Evolutionary conservation across 2,797 vertebrate species (phyloP).

Genomic region (Lutjanus argentimaculatus): DNA sequence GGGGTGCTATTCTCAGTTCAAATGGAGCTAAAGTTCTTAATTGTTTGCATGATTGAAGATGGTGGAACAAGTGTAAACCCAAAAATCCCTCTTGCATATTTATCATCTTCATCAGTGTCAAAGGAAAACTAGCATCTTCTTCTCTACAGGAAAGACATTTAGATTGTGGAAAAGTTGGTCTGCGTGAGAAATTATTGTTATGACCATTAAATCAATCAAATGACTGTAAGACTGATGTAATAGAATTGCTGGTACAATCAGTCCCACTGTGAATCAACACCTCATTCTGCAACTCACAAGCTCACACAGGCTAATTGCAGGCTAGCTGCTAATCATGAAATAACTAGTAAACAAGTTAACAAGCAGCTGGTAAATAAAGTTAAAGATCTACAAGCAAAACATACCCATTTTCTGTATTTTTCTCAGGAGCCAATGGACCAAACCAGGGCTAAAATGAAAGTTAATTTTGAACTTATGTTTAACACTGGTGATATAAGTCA

Average conservation of each 20-base stretch:
- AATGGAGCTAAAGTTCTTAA: background rate
- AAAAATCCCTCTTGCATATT: background rate
- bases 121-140: background rate
- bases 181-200: background rate
- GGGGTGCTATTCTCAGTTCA: background rate
- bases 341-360: too few relatives aligned
- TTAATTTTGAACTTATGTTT: background rate
- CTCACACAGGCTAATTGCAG: too few relatives aligned
- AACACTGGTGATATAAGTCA: too few relatives aligned
- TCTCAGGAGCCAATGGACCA: too few relatives aligned
- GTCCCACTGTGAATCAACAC: background rate
- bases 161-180: too few relatives aligned
- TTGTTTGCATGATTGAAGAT: background rate
- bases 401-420: background rate
- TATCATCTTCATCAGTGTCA: background rate
- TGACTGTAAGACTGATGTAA: background rate
- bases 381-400: background rate
- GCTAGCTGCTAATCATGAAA: too few relatives aligned
- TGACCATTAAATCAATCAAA: background rate
- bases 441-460: background rate
- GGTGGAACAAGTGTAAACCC: background rate
- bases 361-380: background rate
- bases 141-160: too few relatives aligned
- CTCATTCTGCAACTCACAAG: too few relatives aligned
- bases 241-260: background rate